Conservation (phyloP, 2,888 invertebrate species). For the Drepanosiphum platanoidis region DNA sequence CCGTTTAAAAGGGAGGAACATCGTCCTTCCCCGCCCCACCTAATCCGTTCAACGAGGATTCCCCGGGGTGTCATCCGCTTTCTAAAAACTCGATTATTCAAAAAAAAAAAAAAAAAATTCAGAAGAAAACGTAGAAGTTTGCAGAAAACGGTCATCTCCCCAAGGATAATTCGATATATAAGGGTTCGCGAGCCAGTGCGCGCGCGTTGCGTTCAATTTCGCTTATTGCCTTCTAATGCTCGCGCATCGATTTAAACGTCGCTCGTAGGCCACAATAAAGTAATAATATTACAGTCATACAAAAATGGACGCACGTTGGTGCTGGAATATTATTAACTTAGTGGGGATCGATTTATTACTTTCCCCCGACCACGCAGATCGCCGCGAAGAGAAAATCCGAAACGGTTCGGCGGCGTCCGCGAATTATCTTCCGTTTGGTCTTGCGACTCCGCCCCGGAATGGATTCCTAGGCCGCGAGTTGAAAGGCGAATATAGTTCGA, state of each 20-base stretch:
- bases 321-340: constrained; percentile 55
- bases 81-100: constrained; percentile 57
- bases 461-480: neutral
- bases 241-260: constrained; percentile 57
- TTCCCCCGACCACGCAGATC: constrained; percentile 1
- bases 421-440: neutral
- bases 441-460: too few relatives aligned
- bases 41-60: constrained; percentile 40
- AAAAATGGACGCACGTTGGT: constrained; percentile 39
- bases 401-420: constrained; percentile 27
- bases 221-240: constrained; percentile 59
- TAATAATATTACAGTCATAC: constrained; percentile 8
- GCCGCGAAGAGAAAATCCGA: constrained; percentile 9
- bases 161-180: constrained; percentile 45
- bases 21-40: neutral
- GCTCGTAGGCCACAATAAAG: constrained; percentile 30
- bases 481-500: constrained; percentile 27
- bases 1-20: constrained; percentile 31
- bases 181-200: constrained; percentile 7
- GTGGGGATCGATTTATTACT: constrained; percentile 53
- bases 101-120: constrained; percentile 30
- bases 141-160: constrained; percentile 50
- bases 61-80: constrained; percentile 56
- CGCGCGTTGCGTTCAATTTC: constrained; percentile 36
- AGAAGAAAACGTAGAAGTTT: constrained; percentile 43